Evolutionary conservation across 2,113 vertebrate species (phyloP).

Genomic region (Ceratotherium simum): DNA sequence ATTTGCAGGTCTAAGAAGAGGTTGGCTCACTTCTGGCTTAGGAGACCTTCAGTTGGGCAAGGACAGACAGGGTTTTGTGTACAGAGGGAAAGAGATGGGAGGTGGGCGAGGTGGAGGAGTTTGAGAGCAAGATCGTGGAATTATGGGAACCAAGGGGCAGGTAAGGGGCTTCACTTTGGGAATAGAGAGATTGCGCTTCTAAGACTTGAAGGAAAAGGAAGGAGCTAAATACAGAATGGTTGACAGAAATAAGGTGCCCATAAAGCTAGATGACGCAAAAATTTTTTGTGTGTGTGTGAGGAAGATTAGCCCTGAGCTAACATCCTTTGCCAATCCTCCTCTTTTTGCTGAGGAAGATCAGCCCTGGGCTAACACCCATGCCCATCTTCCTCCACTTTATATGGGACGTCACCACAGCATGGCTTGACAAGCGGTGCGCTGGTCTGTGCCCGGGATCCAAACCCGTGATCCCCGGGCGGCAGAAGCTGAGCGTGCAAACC

Average conservation of each 20-base stretch:
- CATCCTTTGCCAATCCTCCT: too few species aligned
- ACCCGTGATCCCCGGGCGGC: too few species aligned
- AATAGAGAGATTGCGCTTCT: background rate
- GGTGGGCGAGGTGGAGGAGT: rapidly evolving
- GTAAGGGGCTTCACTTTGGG: background rate
- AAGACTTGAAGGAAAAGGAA: background rate
- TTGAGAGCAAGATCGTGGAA: background rate
- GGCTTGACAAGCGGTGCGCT: too few species aligned
- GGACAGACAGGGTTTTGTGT: background rate
- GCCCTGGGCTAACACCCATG: too few species aligned
- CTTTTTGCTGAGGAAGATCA: too few species aligned
- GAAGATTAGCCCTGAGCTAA: too few species aligned
- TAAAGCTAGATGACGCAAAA: background rate
- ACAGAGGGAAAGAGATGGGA: background rate
- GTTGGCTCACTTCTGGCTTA: background rate
- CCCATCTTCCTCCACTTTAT: too few species aligned
- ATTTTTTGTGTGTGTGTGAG: too few species aligned
- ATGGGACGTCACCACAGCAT: too few species aligned
- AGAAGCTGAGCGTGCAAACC: too few species aligned
- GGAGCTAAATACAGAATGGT: background rate
- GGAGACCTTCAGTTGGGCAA: background rate
- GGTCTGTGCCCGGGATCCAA: too few species aligned
- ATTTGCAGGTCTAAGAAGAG: background rate
- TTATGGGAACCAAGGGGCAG: rapidly evolving
- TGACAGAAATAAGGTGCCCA: rapidly evolving